These are phyloP conservation scores for Eurosta solidaginis DNA, from an alignment of 1,140 invertebrate genomes.

Conservation along the genomic window DNA sequence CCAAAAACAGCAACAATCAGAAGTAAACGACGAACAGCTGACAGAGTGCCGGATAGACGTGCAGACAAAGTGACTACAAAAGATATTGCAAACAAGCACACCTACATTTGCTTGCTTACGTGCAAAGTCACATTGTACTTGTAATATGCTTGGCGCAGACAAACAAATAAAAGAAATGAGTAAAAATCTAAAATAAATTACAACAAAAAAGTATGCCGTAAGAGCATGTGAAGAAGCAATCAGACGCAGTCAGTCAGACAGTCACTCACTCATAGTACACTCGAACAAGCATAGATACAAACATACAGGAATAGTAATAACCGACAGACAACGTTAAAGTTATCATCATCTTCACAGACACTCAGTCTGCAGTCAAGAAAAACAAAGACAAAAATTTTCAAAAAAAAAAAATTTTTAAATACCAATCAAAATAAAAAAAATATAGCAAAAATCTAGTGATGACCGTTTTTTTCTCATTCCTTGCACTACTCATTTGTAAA, in stretches of 20 bases:
- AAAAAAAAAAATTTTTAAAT: not conserved
- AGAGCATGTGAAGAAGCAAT: not conserved
- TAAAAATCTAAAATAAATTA: not conserved
- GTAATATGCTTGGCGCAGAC: constrained; percentile 2
- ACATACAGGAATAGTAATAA: constrained; percentile 16
- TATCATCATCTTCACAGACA: not conserved
- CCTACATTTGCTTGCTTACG: not conserved
- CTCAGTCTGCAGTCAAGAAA: constrained; percentile 9
- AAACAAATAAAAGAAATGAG: constrained; percentile 8
- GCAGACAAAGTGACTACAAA: not conserved
- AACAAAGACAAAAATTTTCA: not conserved
- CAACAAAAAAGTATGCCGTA: not conserved
- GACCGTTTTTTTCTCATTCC: constrained; percentile 6
- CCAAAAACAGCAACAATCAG: not conserved
- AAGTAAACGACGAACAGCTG: not conserved
- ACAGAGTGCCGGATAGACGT: too few relatives aligned
- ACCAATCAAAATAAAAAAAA: not conserved
- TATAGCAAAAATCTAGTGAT: not conserved
- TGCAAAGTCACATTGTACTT: not conserved
- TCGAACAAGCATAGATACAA: too few relatives aligned
- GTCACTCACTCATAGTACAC: too few relatives aligned
- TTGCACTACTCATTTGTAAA: not conserved
- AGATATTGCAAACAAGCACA: not conserved
- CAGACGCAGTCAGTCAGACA: constrained; percentile 1
- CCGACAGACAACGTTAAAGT: not conserved